phyloP scores from a whole-genome alignment of 1,140 invertebrate species.

The Laodelphax striatellus region DNA sequence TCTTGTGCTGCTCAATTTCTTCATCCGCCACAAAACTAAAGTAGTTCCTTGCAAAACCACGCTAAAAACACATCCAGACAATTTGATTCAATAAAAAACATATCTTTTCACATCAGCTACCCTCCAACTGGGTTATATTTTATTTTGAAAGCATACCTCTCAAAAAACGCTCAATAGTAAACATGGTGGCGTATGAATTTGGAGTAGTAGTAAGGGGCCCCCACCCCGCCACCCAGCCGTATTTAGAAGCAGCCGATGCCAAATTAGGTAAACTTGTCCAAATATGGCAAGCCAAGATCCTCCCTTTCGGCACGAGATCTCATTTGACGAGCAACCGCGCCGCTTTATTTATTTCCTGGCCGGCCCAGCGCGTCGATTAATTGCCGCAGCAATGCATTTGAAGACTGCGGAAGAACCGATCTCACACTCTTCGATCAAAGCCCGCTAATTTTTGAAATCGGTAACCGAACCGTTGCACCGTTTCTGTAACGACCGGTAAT shows the following conservation, averaged over 20 bases:
- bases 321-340: constrained; percentile 6
- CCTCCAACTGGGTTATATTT: not conserved
- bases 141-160: too few relatives aligned
- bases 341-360: not conserved
- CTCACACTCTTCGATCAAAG: not conserved
- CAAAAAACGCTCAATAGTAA: not conserved
- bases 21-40: too few relatives aligned
- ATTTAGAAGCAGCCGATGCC: constrained; percentile 30
- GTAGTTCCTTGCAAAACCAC: not conserved
- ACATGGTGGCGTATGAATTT: not conserved
- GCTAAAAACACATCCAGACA: not conserved
- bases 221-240: constrained; percentile 24
- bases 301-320: constrained; percentile 17
- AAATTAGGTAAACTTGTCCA: constrained; percentile 32
- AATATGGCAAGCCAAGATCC: constrained; percentile 28
- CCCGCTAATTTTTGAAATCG: constrained; percentile 2
- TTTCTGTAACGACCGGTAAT: not conserved
- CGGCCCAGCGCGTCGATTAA: not conserved
- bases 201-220: not conserved
- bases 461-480: not conserved
- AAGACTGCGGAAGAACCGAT: not conserved
- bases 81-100: not conserved
- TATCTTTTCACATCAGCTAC: constrained; percentile 8
- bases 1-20: constrained; percentile 1
- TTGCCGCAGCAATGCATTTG: too few relatives aligned